Base-by-base conservation (phyloP, 2,797 vertebrate species). In the Alectoris magna region DNA sequence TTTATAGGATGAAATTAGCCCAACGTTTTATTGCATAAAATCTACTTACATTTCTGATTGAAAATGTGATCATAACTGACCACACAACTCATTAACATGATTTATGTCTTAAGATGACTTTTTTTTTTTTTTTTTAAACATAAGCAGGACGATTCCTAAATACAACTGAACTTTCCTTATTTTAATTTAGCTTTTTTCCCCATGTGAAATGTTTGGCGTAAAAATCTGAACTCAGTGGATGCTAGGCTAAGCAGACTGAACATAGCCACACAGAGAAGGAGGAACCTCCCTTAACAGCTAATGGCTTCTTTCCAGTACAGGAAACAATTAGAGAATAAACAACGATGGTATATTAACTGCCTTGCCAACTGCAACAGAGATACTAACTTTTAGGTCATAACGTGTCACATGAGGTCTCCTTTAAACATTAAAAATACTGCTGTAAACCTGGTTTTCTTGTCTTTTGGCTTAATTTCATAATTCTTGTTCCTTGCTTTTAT, bases 241-340 rank as follows among this genome's bases (percentile, higher is more conserved):
- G 72, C 41, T 85, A 92, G 63, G 60, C 84, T 92, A 90, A 87
- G 62, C 82, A 95, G 75, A 86, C 46, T 90, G 91, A 94, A 83
- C 56, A 84, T 6, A 87, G 67, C 66, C 74, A 94, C 59, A 91
- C 12, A 72, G 70, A 80, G 49, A 56, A 91, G 51, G 53, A 93
- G 64, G 62, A 91, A 93, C 90, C 76, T 95, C 88, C 84, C 76
- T 84, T 84, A 94, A 68, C 39, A 96, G 79, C 69, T 88, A 87
- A 80, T 94, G 92, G 93, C 87, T 92, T 70, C 53, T 86, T 89
- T 94, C 92, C 92, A 96, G 69, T 48, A 94, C 87, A 95, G 92
- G 95, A 96, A 96, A 95, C 91, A 96, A 96, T 96, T 84, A 94
- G 83, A 91, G 85, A 95, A 91, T 83, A 96, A 96, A 94, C 91